Evolutionary conservation across 1,140 invertebrate genomes (phyloP), one percentile per base, ranked within the genome.

Genomic region (Ceratoteleas bidentatus): DNA sequence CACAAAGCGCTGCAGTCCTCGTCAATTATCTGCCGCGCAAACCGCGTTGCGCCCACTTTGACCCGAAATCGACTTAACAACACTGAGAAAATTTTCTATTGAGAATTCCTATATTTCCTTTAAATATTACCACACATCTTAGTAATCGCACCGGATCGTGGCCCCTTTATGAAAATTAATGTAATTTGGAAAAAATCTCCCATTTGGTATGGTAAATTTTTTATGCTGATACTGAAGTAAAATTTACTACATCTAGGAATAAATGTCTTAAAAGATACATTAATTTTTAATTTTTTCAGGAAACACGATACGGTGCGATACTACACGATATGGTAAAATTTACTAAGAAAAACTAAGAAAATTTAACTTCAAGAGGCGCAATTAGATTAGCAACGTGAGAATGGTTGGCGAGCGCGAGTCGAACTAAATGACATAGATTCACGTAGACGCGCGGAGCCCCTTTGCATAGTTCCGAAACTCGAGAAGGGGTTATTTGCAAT

Each of bases 401-500:
- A 74, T 79, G 24, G 66, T 52, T 43, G 50, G 66, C 64, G 16
- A 54, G 64, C 70, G 49, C 70, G 73, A 60, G 72, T 60, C 68
- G 36, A 52, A 84, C 81, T 80, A 80, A 84, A 36, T 75, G 75
- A 80, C 62, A 75, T 73, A 70, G 72, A 84, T 84, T 70, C 50
- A 14, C 81, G 61, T 75, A 78, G 74, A 78, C 40, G 62, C 7
- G 61, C 14, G 16, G 10, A 54, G 56, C 74, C 81, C 75, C 53
- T 74, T 70, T 58, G 81, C 65, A 74, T 68, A 69, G 69, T 68
- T 56, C 40, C 49, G 78, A 82, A 87, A 85, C 75, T 80, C 79
- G 83, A 85, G 85, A 87, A 88, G 85, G 87, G 87, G 86, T 85
- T 84, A 84, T 52, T 74, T 40, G 77, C 65, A 61, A 81, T 70